These are phyloP conservation scores for Mesocricetus auratus DNA, from an alignment of 2,113 vertebrate species.

Conservation along the genomic window DNA sequence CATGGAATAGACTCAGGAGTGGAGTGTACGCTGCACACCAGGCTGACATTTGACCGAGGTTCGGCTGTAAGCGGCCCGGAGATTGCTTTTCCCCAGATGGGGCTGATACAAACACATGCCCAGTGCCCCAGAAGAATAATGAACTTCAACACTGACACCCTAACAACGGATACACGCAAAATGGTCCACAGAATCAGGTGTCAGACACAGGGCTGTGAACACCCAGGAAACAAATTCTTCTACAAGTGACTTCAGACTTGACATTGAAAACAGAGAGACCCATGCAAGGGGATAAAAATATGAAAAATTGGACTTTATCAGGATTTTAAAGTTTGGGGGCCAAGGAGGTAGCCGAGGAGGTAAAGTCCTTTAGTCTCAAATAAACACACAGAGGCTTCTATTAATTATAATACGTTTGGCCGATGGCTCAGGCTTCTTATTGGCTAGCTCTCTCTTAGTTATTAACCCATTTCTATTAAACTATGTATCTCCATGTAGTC, in stretches of 20 bases:
- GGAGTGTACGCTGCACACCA: neutral
- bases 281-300: neutral
- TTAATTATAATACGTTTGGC: too few species aligned
- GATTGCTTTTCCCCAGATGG: neutral
- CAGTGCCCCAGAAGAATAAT: neutral
- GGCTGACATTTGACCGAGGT: neutral
- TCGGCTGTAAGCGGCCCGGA: neutral
- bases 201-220: neutral
- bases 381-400: too few species aligned
- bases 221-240: neutral
- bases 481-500: too few species aligned
- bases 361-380: too few species aligned
- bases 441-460: too few species aligned
- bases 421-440: too few species aligned
- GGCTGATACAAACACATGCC: fast-evolving
- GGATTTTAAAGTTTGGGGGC: neutral
- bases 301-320: neutral
- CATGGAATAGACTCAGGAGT: too few species aligned
- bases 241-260: neutral
- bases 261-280: neutral
- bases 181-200: neutral
- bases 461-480: too few species aligned
- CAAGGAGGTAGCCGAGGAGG: neutral
- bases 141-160: neutral
- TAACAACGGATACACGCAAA: neutral